Evolutionary conservation across 2,888 invertebrate genomes (phyloP).

Genomic region (Stenurella melanura): DNA sequence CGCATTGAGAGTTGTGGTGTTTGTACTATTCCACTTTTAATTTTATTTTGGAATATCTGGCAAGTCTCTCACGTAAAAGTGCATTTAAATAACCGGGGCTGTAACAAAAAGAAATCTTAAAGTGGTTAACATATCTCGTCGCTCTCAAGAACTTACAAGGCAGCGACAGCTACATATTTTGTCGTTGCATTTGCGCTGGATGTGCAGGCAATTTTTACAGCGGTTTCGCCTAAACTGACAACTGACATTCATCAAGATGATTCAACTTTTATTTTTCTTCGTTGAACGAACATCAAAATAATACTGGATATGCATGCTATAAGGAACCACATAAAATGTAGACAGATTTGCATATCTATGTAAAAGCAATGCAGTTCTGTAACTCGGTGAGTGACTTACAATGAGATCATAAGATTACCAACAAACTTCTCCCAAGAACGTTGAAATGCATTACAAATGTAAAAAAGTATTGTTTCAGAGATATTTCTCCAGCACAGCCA

Average conservation of each 20-base stretch:
- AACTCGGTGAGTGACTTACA: no score
- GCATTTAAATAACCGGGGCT: not conserved
- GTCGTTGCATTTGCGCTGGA: not conserved
- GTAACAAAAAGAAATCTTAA: not conserved
- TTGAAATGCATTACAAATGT: no score
- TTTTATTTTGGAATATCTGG: not conserved
- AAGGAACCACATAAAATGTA: not conserved
- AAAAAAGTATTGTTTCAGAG: no score
- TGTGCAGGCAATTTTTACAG: not conserved
- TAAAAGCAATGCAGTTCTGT: no score
- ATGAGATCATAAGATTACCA: no score
- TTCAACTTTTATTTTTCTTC: not conserved
- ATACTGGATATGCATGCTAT: not conserved
- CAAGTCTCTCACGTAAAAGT: not conserved
- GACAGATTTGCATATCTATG: no score
- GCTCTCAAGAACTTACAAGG: not conserved
- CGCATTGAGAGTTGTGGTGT: no score
- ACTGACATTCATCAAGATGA: not conserved
- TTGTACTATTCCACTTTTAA: no score
- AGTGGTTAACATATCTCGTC: not conserved
- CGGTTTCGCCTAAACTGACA: constrained; percentile 1
- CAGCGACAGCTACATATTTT: not conserved
- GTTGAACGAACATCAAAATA: constrained; percentile 1
- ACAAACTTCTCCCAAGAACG: no score
- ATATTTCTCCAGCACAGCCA: no score